A percentile compares a stretch with the other conserved stretches of the same genome.
These are phyloP conservation scores for Ceyx margarethae DNA, from an alignment of 2,113 vertebrate genomes.

Conservation along the genomic window DNA sequence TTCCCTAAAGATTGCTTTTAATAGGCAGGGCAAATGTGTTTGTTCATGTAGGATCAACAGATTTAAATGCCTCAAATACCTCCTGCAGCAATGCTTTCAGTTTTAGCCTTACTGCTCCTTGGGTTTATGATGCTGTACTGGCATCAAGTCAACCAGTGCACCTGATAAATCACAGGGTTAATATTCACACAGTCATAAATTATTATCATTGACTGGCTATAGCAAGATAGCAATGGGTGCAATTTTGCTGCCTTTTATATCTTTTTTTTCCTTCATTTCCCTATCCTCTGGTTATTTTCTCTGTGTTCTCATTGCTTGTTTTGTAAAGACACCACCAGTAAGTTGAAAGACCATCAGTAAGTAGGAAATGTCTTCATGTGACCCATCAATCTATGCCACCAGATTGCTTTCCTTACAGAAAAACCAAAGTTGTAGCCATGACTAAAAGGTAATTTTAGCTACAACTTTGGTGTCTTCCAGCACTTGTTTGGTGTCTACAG, in stretches of 20 bases:
- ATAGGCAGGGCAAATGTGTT: conserved; percentile 78
- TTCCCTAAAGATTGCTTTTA: conserved; percentile 74
- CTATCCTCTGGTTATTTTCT: not conserved
- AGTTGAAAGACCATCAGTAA: not conserved
- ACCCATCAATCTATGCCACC: not conserved
- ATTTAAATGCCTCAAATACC: conserved; percentile 86
- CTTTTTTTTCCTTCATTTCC: conserved; percentile 38
- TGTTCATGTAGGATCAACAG: conserved; percentile 81
- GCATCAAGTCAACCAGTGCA: conserved; percentile 77
- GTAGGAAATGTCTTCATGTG: not conserved
- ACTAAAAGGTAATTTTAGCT: not conserved
- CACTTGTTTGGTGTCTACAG: not conserved
- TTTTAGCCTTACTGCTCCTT: conserved; percentile 66
- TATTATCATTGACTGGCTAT: conserved; percentile 65
- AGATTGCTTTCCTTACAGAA: not conserved
- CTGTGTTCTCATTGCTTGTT: not conserved
- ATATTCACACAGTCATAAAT: conserved; percentile 80
- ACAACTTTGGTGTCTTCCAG: not conserved
- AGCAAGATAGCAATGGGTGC: conserved; percentile 75
- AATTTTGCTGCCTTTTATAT: conserved; percentile 28
- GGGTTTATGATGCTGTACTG: conserved; percentile 78
- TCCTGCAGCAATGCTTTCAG: conserved; percentile 69
- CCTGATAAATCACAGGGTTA: conserved; percentile 76
- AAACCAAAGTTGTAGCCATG: not conserved
- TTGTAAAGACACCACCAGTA: not conserved